Percentiles rank a stretch among this genome's conserved stretches.
Conservation (phyloP, 2,888 invertebrate genomes). For the Selenia dentaria region DNA sequence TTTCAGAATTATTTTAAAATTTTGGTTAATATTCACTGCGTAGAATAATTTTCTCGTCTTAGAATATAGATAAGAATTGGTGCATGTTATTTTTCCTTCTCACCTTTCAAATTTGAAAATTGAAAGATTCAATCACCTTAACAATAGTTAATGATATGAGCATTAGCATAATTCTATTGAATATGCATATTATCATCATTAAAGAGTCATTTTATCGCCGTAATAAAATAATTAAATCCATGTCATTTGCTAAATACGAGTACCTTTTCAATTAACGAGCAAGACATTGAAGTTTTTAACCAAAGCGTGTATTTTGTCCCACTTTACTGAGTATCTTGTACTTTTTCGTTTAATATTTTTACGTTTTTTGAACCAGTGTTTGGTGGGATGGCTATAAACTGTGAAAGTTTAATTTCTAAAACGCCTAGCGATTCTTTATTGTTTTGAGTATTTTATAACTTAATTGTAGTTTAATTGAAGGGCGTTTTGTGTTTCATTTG, state of each 20-base stretch:
- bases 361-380: conserved; percentile 18
- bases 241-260: conserved; percentile 20
- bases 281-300: conserved; percentile 38
- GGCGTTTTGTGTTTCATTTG: conserved; percentile 2
- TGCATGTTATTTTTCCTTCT: conserved; percentile 12
- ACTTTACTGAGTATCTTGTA: conserved; percentile 40
- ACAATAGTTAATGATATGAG: too few species aligned
- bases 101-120: conserved; percentile 2
- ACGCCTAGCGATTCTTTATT: conserved; percentile 9
- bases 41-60: conserved; percentile 5
- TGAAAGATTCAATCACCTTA: neutral
- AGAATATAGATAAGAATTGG: conserved; percentile 1
- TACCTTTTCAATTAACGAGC: conserved; percentile 31
- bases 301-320: conserved; percentile 51
- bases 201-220: conserved; percentile 4
- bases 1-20: too few species aligned
- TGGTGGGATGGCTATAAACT: conserved; percentile 20
- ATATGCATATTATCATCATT: neutral
- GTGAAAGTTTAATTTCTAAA: conserved; percentile 29
- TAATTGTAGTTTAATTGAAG: conserved; percentile 14
- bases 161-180: conserved; percentile 5
- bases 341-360: conserved; percentile 31
- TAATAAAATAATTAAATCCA: conserved; percentile 9
- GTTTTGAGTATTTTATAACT: conserved; percentile 11
- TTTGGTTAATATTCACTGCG: conserved; percentile 20